phyloP scores from a whole-genome alignment of 2,888 invertebrate species.

The Xylophagus ater region DNA sequence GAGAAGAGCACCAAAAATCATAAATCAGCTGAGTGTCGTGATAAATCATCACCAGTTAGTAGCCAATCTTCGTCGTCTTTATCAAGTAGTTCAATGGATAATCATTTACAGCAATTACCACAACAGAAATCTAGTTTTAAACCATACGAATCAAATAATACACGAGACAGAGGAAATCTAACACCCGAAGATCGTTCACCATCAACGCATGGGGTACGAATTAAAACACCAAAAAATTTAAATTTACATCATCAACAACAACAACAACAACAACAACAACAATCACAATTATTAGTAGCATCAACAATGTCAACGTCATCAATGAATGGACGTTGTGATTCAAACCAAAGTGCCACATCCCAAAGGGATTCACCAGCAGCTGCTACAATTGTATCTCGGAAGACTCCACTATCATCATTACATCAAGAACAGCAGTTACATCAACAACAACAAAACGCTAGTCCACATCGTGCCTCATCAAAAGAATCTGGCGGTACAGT shows the following conservation, averaged over 20 bases:
- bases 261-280: conserved; percentile 13
- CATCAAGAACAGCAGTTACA: conserved; percentile 12
- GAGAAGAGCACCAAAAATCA: conserved; percentile 53
- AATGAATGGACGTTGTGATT: conserved; percentile 48
- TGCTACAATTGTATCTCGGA: conserved; percentile 15
- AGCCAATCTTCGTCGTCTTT: conserved; percentile 30
- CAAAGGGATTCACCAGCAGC: conserved; percentile 31
- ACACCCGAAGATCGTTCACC: conserved; percentile 50
- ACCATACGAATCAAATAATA: conserved; percentile 60
- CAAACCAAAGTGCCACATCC: conserved; percentile 60
- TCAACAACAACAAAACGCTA: conserved; percentile 22
- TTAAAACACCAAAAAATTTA: conserved; percentile 30
- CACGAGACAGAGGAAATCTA: conserved; percentile 48
- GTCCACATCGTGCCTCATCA: conserved; percentile 30
- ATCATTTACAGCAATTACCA: conserved; percentile 32
- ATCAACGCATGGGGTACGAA: conserved; percentile 29
- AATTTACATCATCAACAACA: conserved; percentile 12
- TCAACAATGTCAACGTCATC: neutral
- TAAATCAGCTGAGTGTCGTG: conserved; percentile 39
- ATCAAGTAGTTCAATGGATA: conserved; percentile 37
- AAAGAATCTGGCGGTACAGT: conserved; percentile 27
- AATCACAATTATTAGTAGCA: too few relatives aligned
- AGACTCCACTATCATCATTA: conserved; percentile 14
- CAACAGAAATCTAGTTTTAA: conserved; percentile 54
- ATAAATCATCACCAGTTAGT: conserved; percentile 47